Base-by-base conservation (phyloP, 2,888 invertebrate species). In the Nowickia ferox region DNA sequence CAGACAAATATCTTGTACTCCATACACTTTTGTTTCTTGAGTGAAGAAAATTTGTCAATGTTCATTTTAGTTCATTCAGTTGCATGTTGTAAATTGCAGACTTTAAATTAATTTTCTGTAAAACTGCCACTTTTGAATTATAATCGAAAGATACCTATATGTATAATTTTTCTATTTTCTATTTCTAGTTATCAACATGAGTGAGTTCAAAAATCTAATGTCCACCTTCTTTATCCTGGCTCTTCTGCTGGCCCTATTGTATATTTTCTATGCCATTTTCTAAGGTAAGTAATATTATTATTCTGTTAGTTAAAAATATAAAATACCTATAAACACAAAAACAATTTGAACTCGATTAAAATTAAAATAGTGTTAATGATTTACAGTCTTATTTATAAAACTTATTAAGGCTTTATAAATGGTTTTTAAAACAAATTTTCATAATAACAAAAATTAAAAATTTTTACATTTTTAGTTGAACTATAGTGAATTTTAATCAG, bases 171-270 rank as follows among this genome's bases (percentile, higher is more conserved):
- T 11, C 17, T 30, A 13, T 40, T 76, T 38, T 5, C 11, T 13
- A 10, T n/a, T 77, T 84, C 19, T 44, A 84, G 84, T 66, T 30
- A 22, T 51, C 84, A 91, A 89, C 69, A 92, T 92, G 92, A 90
- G 88, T 89, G 96, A 96, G 93, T 94, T 95, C 84, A 94, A 94
- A 87, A 96, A 94, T 92, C 94, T 96, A 87, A 93, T 96, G 90
- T 95, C 95, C 90, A 96, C 96, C 88, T 96, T 96, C 91, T 92
- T 95, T 89, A 96, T 96, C 91, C 93, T 96, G 91, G 94, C 95
- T 89, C 93, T 95, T 59, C 93, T 96, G 55, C 93, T 96, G 77
- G 94, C 95, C 89, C 94, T 95, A 79, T 93, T 96, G 72, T 96
- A 95, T 95, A 92, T 95, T 55, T 94, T 96, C 86, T 96, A 96